Conservation (phyloP, 1,140 invertebrate species). For the Platorchestia sp. region DNA sequence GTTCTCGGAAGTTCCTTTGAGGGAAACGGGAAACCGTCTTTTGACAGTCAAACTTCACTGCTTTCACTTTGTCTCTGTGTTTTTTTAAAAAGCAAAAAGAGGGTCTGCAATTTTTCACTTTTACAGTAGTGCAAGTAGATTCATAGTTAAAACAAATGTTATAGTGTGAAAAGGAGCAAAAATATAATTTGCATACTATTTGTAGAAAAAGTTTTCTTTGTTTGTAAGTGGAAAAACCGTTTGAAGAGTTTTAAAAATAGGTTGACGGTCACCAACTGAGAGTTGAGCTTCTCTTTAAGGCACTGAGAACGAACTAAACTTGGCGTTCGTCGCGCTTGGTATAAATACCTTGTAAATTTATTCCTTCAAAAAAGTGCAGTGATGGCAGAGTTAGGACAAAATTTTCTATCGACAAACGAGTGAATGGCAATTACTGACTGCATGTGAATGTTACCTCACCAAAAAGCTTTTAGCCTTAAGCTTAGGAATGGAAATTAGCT, state of each 20-base stretch:
- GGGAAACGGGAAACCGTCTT: not conserved
- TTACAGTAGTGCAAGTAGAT: not conserved
- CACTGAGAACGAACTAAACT: not conserved
- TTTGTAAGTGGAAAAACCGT: not conserved
- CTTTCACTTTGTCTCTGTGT: not conserved
- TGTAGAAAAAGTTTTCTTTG: not conserved
- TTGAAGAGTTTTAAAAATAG: not conserved
- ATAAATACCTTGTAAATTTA: not conserved
- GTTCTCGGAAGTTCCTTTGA: not conserved
- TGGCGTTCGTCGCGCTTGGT: not conserved
- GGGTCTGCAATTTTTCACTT: not conserved
- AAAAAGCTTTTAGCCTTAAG: not conserved
- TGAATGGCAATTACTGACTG: not conserved
- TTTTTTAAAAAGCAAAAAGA: not conserved
- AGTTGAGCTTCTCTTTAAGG: not conserved
- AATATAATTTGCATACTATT: not conserved
- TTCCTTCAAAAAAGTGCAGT: not conserved
- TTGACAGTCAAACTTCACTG: not conserved
- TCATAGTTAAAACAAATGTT: not conserved
- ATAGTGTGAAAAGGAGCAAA: not conserved
- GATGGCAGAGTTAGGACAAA: not conserved
- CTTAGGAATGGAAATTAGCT: not conserved
- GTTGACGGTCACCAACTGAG: not conserved
- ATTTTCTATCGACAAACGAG: not conserved
- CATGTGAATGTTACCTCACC: not conserved